A percentile compares a stretch with the other conserved stretches of the same genome.
These are phyloP conservation scores for Dicyrtoma fusca DNA, from an alignment of 2,888 invertebrate species.

Conservation along the genomic window DNA sequence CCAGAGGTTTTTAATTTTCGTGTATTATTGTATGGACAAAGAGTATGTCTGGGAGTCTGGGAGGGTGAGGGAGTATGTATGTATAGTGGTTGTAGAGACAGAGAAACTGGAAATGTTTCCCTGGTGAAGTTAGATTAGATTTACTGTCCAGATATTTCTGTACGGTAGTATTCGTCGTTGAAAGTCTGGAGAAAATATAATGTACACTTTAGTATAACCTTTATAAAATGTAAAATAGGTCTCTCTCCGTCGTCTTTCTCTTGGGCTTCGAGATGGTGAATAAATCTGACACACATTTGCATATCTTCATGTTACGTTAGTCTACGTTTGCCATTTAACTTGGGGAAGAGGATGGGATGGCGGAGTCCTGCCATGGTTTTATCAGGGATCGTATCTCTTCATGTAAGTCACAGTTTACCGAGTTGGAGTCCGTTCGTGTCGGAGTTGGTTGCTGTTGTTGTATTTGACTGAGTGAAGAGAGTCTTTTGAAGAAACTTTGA, in stretches of 20 bases:
- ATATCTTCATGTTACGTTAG: slow-evolving; percentile 9
- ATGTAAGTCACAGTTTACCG: too few species aligned
- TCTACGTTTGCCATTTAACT: background rate
- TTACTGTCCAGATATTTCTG: background rate
- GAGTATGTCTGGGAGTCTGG: background rate
- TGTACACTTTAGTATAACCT: slow-evolving; percentile 1
- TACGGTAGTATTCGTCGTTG: too few species aligned
- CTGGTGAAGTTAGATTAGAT: slow-evolving; percentile 20
- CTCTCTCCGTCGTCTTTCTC: too few species aligned
- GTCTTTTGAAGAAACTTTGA: too few species aligned
- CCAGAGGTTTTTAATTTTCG: too few species aligned
- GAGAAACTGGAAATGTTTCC: background rate
- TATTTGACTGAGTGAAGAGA: too few species aligned
- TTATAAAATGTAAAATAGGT: background rate
- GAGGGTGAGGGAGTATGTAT: background rate
- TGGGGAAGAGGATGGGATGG: too few species aligned
- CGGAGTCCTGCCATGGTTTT: too few species aligned
- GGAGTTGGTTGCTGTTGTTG: too few species aligned
- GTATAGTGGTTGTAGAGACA: too few species aligned
- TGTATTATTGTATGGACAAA: background rate
- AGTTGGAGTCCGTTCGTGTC: too few species aligned
- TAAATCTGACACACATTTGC: slow-evolving; percentile 7
- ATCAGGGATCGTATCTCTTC: too few species aligned
- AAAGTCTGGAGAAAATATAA: slow-evolving; percentile 6
- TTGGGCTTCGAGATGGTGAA: background rate